A percentile compares a stretch with the other conserved stretches of the same genome.
phyloP scores from a whole-genome alignment of 1,140 invertebrate species.

The Artemia franciscana region DNA sequence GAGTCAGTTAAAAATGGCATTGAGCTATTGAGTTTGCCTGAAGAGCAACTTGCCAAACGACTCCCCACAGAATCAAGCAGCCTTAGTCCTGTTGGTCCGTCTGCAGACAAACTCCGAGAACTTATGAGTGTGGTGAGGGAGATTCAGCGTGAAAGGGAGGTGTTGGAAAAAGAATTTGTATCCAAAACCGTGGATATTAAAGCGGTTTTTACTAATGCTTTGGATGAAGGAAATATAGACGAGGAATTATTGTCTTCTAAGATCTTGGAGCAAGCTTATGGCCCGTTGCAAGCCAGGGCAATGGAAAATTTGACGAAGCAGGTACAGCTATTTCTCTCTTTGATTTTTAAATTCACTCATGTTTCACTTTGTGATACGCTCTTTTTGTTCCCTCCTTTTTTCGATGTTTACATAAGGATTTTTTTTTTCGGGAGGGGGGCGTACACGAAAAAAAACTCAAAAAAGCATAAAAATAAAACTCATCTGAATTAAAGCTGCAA shows the following conservation, averaged over 20 bases:
- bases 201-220: constrained; percentile 45
- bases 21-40: constrained; percentile 48
- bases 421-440: too few species aligned
- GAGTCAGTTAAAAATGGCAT: constrained; percentile 53
- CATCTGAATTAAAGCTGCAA: too few species aligned
- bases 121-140: constrained; percentile 76
- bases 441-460: too few species aligned
- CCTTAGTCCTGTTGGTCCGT: constrained; percentile 26
- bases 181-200: constrained; percentile 62
- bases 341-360: too few species aligned
- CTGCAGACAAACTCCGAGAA: constrained; percentile 36
- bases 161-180: constrained; percentile 66
- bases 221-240: constrained; percentile 66
- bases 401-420: too few species aligned
- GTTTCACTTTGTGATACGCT: too few species aligned
- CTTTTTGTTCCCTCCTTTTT: too few species aligned
- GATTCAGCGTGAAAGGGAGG: constrained; percentile 68
- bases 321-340: too few species aligned
- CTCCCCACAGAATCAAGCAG: constrained; percentile 24
- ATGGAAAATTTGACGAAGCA: constrained; percentile 50
- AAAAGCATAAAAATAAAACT: too few species aligned
- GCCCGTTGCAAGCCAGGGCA: constrained; percentile 54
- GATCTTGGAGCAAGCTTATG: constrained; percentile 50
- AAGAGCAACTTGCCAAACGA: constrained; percentile 35
- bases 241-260: constrained; percentile 48